Evolutionary conservation across 2,888 invertebrate species (phyloP), one percentile per base, ranked within the genome.

Genomic region (Gandaritis pyraliata): DNA sequence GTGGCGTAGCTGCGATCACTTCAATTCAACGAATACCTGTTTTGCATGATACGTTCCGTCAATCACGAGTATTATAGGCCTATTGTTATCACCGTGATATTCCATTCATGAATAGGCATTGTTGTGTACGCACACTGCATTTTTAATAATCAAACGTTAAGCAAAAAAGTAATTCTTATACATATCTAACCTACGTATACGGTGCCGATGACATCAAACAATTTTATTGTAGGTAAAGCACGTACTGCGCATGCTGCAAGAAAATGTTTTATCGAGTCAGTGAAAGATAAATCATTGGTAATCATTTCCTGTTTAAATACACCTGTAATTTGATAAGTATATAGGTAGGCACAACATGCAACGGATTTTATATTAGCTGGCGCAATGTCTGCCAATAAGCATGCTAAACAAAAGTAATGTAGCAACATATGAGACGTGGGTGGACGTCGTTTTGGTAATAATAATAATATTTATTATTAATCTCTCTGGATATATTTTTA

Each of bases 71-170:
- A 71, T 71, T 69, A 61, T 71, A 71, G 75, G 72, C 70, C 75
- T 76, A 73, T 69, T 72, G 68, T 72, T 72, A 69, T 69, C 62
- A 66, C 55, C 29, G 64, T 66, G 66, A 68, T 76, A 78, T 76
- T 78, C 78, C 50, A 64, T 66, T 73, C 71, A 73, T 74, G 75
- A 70, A 72, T 69, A 74, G 72, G 72, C 71, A 75, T 73, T 69
- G 68, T 70, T 70, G 59, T 48, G 58, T 41, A 61, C 61, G 49
- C 52, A 16, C 47, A 33, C 36, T 18, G 65, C 55, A 66, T 66
- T 57, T 65, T 68, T 52, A 52, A 43, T 39, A 57, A 57, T 53
- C 23, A 33, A 41, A 43, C 12, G 15, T 16, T 47, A 48, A 39
- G 15, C 38, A 49, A 49, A 49, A 51, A 46, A 51, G 12, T 23